A percentile compares a stretch with the other conserved stretches of the same genome.
Evolutionary conservation across 2,113 vertebrate species (phyloP).

Genomic region (Callochromis pleurospilus): DNA sequence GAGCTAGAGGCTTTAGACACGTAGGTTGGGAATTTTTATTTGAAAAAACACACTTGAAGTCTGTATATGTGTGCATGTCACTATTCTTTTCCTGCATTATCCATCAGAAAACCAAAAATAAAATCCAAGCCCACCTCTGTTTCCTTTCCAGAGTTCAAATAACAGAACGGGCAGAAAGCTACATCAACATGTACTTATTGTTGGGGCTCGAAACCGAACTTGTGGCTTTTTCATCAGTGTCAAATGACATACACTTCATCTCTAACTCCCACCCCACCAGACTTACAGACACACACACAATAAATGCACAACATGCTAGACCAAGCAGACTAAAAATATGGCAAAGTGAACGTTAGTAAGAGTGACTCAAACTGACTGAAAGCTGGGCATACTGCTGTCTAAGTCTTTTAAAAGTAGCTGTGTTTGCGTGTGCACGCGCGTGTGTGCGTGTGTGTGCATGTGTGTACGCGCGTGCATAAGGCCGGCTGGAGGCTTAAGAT

Average conservation of each 20-base stretch:
- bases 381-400: not conserved
- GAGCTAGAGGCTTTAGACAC: constrained; percentile 7
- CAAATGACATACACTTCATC: constrained; percentile 26
- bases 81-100: constrained; percentile 18
- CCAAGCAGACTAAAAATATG: not conserved
- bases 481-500: constrained; percentile 11
- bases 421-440: too few relatives aligned
- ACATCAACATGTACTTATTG: constrained; percentile 24
- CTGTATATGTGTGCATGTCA: constrained; percentile 4
- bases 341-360: not conserved
- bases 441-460: rapidly evolving
- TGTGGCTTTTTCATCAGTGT: constrained; percentile 61
- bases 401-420: not conserved
- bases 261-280: not conserved
- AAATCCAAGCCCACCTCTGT: constrained; percentile 24
- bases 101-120: constrained; percentile 48
- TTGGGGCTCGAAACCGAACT: constrained; percentile 25
- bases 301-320: not conserved
- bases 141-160: constrained; percentile 50
- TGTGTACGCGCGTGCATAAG: rapidly evolving
- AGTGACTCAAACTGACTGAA: constrained; percentile 14
- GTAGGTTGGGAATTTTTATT: not conserved
- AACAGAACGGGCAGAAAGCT: not conserved
- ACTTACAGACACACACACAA: not conserved
- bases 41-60: not conserved